A percentile compares a stretch with the other conserved stretches of the same genome.
Conservation (phyloP, 2,113 vertebrate genomes). For the Malurus elegans region DNA sequence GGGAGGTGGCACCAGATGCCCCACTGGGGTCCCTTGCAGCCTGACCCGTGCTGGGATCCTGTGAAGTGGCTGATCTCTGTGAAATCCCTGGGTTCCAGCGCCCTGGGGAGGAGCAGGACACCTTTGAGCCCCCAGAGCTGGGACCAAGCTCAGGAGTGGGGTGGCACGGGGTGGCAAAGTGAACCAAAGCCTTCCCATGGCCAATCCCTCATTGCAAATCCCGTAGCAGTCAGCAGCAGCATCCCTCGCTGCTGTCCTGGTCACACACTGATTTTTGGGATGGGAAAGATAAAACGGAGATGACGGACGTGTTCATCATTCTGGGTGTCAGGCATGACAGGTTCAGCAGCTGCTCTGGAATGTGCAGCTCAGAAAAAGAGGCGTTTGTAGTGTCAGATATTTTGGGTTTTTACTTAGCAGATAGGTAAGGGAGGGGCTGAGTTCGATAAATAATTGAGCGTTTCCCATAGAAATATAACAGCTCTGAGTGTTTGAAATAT, state of each 20-base stretch:
- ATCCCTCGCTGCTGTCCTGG: neutral
- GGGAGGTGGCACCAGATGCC: neutral
- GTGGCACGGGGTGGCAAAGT: neutral
- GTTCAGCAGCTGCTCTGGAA: neutral
- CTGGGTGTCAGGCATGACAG: neutral
- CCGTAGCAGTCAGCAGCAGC: neutral
- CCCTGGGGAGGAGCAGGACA: fast-evolving
- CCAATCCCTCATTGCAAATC: neutral
- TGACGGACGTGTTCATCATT: neutral
- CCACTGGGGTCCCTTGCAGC: no score
- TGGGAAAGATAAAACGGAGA: neutral
- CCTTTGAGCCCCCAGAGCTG: neutral
- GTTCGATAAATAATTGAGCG: neutral
- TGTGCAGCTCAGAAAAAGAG: neutral
- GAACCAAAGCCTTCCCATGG: neutral
- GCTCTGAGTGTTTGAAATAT: neutral
- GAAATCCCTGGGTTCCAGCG: neutral
- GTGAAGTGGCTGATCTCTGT: neutral
- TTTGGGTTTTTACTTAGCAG: neutral
- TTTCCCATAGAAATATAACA: neutral
- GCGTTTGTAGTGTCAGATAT: neutral
- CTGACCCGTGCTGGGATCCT: neutral
- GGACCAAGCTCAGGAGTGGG: neutral
- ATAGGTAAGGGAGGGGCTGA: neutral
- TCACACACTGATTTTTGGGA: neutral